These are phyloP conservation scores for Aplochiton taeniatus DNA, from an alignment of 2,797 vertebrate species.

Conservation along the genomic window DNA sequence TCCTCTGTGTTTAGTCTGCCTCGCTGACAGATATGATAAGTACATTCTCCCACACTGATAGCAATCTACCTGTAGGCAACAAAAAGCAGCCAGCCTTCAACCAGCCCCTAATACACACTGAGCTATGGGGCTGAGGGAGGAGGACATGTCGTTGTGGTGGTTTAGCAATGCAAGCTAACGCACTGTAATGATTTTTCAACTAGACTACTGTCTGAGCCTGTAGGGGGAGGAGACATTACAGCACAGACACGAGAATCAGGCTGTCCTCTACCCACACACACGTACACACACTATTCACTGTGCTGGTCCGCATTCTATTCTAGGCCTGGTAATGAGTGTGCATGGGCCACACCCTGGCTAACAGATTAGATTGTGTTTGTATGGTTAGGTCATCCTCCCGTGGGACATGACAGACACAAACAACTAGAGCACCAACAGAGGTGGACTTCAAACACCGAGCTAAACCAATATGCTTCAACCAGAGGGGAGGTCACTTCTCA, in stretches of 20 bases:
- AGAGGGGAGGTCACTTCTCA: background rate
- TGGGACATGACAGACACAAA: background rate
- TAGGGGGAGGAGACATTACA: slow-evolving; percentile 33
- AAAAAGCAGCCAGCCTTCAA: slow-evolving; percentile 32
- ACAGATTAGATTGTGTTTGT: slow-evolving; percentile 16
- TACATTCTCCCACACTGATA: slow-evolving; percentile 33
- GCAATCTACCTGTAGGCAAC: slow-evolving; percentile 38
- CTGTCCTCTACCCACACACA: slow-evolving; percentile 37
- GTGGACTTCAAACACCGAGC: background rate
- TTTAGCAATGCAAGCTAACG: background rate
- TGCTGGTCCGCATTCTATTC: slow-evolving; percentile 29
- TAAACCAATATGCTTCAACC: slow-evolving; percentile 7
- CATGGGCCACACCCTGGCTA: slow-evolving; percentile 4
- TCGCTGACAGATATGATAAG: slow-evolving; percentile 42
- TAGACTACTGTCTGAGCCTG: slow-evolving; percentile 22
- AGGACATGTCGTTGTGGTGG: slow-evolving; percentile 9
- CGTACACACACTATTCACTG: slow-evolving; percentile 26
- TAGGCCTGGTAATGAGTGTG: slow-evolving; percentile 1
- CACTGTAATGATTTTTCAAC: slow-evolving; percentile 11
- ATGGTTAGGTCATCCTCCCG: slow-evolving; percentile 1
- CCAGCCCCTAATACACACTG: slow-evolving; percentile 16
- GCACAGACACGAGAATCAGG: slow-evolving; percentile 27
- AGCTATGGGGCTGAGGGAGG: slow-evolving; percentile 8
- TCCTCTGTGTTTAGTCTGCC: slow-evolving; percentile 5
- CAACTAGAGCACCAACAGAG: slow-evolving; percentile 6